These are phyloP conservation scores for Piaya cayana DNA, from an alignment of 2,113 vertebrate genomes.

Conservation along the genomic window DNA sequence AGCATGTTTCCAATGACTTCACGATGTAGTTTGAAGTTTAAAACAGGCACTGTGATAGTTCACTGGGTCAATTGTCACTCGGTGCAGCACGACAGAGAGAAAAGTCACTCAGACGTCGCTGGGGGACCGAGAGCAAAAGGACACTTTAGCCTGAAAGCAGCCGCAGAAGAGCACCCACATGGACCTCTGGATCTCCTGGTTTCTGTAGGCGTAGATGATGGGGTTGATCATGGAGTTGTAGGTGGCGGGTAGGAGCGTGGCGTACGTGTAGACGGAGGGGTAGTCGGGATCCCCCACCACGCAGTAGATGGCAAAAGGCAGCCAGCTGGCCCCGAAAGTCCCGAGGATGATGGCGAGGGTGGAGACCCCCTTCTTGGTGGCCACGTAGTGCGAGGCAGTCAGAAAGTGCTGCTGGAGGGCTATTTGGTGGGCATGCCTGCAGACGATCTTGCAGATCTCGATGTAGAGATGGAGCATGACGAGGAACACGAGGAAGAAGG, in stretches of 20 bases:
- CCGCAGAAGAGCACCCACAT: slow-evolving; percentile 93
- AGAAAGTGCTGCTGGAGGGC: slow-evolving; percentile 98
- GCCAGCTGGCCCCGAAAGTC: slow-evolving; percentile 96
- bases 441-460: slow-evolving; percentile 97
- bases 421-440: slow-evolving; percentile 96
- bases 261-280: slow-evolving; percentile 92
- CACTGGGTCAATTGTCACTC: slow-evolving; percentile 72
- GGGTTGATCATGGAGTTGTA: slow-evolving; percentile 99
- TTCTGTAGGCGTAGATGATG: slow-evolving; percentile 98
- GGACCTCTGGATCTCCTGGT: slow-evolving; percentile 94
- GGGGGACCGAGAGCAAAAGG: slow-evolving; percentile 92
- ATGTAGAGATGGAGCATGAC: slow-evolving; percentile 94
- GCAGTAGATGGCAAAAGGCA: slow-evolving; percentile 97
- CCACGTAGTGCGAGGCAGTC: slow-evolving; percentile 89
- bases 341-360: slow-evolving; percentile 94
- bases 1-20: slow-evolving; percentile 73
- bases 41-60: slow-evolving; percentile 75
- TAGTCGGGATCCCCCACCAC: slow-evolving; percentile 89
- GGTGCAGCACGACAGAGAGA: slow-evolving; percentile 17
- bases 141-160: slow-evolving; percentile 89
- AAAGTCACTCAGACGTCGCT: slow-evolving; percentile 88
- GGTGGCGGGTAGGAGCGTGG: slow-evolving; percentile 93
- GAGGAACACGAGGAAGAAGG: slow-evolving; percentile 91
- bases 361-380: slow-evolving; percentile 94
- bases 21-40: slow-evolving; percentile 61